Evolutionary conservation across 2,113 vertebrate genomes (phyloP).

Genomic region (Myrmophylax atrothorax): DNA sequence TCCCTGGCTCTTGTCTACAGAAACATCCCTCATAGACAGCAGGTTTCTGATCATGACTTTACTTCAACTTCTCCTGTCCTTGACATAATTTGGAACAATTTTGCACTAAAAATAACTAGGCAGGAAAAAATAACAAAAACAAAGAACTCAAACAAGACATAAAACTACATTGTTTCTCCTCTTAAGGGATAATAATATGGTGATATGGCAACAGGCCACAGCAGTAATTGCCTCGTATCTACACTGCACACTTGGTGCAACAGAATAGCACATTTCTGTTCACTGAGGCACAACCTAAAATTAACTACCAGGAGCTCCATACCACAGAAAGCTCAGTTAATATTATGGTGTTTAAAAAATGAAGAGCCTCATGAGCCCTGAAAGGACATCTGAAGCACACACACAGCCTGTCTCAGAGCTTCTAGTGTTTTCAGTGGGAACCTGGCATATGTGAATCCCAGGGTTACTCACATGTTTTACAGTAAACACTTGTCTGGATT

Average conservation of each 20-base stretch:
- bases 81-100: constrained; percentile 1
- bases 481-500: background rate
- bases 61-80: constrained; percentile 4
- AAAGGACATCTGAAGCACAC: background rate
- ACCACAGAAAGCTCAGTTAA: background rate
- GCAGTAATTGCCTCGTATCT: background rate
- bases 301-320: background rate
- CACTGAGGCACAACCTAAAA: background rate
- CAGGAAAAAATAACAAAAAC: constrained; percentile 34
- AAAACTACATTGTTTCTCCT: background rate
- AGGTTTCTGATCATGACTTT: background rate
- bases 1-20: background rate
- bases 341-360: background rate
- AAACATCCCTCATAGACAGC: background rate
- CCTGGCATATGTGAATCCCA: background rate
- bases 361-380: background rate
- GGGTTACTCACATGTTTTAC: background rate
- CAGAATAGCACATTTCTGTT: background rate
- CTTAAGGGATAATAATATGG: background rate
- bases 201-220: background rate
- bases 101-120: constrained; percentile 26
- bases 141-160: constrained; percentile 2
- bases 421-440: background rate
- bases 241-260: background rate
- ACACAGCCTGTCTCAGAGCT: background rate